A percentile compares a stretch with the other conserved stretches of the same genome.
These are phyloP conservation scores for Euura lappo DNA, from an alignment of 1,140 invertebrate genomes.

Conservation along the genomic window DNA sequence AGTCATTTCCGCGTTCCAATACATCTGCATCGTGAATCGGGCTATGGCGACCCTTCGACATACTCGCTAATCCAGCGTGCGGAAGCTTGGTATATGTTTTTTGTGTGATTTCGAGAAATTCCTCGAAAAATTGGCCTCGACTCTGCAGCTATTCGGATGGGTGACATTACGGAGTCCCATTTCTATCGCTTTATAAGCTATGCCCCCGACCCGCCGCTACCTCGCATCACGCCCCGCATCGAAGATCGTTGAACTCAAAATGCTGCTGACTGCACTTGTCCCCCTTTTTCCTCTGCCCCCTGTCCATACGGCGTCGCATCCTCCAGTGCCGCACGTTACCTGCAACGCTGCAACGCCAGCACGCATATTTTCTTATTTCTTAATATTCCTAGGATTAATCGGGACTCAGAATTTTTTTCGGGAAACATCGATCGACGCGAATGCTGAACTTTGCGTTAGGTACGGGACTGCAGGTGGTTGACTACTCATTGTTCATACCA, in stretches of 20 bases:
- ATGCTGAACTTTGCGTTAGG: neutral
- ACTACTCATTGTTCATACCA: neutral
- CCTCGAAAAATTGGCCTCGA: neutral
- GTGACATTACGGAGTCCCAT: neutral
- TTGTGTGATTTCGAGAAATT: too few species aligned
- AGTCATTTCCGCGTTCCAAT: too few species aligned
- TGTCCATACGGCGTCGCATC: neutral
- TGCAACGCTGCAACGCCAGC: neutral
- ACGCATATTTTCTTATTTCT: neutral
- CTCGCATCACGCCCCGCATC: constrained; percentile 31
- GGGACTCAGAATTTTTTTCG: too few species aligned
- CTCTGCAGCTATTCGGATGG: neutral
- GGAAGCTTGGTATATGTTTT: too few species aligned
- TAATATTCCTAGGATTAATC: too few species aligned
- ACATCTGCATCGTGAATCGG: too few species aligned
- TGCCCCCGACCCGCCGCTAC: neutral
- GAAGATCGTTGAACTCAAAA: constrained; percentile 57
- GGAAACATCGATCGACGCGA: neutral
- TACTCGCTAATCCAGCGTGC: too few species aligned
- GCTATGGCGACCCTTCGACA: too few species aligned
- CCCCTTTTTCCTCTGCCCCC: neutral
- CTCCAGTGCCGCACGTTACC: neutral
- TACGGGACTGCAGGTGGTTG: too few species aligned
- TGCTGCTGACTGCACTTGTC: constrained; percentile 49
- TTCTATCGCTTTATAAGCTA: neutral